Evolutionary conservation across 2,888 invertebrate genomes (phyloP), one percentile per base, ranked within the genome.

Genomic region (Volucella bombylans): DNA sequence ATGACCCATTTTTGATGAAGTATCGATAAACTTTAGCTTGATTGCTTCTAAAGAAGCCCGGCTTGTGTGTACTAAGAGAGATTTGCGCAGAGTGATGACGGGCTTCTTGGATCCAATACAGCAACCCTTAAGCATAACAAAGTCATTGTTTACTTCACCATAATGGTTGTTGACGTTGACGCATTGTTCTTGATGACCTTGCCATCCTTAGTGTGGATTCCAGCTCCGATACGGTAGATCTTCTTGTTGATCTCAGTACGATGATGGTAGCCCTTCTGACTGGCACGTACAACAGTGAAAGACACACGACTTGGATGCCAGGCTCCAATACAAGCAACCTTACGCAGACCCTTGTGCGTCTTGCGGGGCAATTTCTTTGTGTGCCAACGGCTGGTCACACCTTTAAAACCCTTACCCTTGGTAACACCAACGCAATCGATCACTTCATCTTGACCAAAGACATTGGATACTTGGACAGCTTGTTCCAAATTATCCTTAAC

Each of bases 291-390:
- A 64, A 99, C 99, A 81, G 99, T 98, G 94, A 98, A 99, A 89
- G 98, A 97, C 45, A 99, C 99, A 92, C 99, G 95, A 90, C 98
- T 98, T 88, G 99, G 99, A 99, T 99, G 99, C 99, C 99, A 99
- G 3, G 99, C 99, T 92, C 99, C 99, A 93, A 99, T 99, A 96
- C 99, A 99, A 89, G 99, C 99, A 79, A 99, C 99, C 92, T 99
- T 99, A 86, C 97, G 95, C 89, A 99, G 94, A 96, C 99, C 99
- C 93, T 99, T 99, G 94, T 99, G 99, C 0, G 99, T 99, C 94
- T 99, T 99, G 88, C 99, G 96, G 0, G 99, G 99, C 91, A 99
- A 93, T 92, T 99, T 99, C 96, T 99, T 99, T 62, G 98, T 98
- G 92, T 99, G 99, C 99, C 99, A 99, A 95, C 99, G 97, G 59